phyloP scores from a whole-genome alignment of 2,113 vertebrate species.

The Myxocyprinus asiaticus region DNA sequence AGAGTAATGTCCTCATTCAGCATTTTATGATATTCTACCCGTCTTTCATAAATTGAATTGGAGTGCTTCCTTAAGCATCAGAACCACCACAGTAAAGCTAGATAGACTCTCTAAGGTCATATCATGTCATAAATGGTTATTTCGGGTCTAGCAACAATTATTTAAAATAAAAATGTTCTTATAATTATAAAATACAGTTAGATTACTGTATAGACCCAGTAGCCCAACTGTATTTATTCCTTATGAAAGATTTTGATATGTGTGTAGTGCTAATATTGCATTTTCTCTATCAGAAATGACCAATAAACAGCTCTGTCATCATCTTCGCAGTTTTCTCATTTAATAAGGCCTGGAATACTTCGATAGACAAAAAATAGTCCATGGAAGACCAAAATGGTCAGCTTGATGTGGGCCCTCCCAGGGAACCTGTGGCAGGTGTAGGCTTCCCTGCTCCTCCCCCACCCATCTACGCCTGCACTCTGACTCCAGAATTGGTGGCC shows the following conservation, averaged over 20 bases:
- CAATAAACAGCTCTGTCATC: too few relatives aligned
- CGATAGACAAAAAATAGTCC: constrained; percentile 57
- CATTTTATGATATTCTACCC: neutral
- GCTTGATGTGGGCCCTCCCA: constrained; percentile 77
- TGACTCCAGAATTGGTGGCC: constrained; percentile 87
- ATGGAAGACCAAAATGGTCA: constrained; percentile 90
- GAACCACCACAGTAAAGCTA: neutral
- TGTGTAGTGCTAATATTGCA: neutral
- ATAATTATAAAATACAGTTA: too few relatives aligned
- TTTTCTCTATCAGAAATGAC: neutral
- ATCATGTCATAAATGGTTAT: too few relatives aligned
- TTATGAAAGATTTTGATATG: too few relatives aligned
- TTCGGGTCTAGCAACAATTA: too few relatives aligned
- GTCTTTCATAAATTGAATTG: neutral
- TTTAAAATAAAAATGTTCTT: too few relatives aligned
- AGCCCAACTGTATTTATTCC: too few relatives aligned
- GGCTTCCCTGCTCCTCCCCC: constrained; percentile 74
- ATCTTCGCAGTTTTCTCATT: neutral
- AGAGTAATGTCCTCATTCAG: neutral
- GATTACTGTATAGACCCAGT: too few relatives aligned
- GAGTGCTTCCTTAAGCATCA: neutral
- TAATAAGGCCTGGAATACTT: constrained; percentile 39
- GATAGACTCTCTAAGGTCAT: neutral
- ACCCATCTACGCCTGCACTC: constrained; percentile 83
- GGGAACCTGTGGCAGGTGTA: constrained; percentile 68